Conservation (phyloP, 1,140 invertebrate genomes). For the Pantala flavescens region DNA sequence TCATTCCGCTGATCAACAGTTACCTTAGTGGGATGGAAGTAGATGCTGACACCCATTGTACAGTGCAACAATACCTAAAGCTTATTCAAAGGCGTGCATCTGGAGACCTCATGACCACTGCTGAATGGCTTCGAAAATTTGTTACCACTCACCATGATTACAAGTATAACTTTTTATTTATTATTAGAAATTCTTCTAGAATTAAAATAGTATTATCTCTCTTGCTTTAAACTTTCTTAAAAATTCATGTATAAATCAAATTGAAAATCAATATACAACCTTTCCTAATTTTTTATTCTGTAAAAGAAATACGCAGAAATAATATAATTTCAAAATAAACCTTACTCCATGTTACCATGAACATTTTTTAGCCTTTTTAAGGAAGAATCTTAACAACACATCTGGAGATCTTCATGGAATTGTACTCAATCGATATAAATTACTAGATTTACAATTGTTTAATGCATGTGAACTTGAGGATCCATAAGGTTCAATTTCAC, state of each 20-base stretch:
- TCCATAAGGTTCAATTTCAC: too few relatives aligned
- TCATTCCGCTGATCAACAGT: conserved; percentile 85
- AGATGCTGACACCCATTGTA: conserved; percentile 93
- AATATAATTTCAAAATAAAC: too few relatives aligned
- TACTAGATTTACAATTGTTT: too few relatives aligned
- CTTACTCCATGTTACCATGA: too few relatives aligned
- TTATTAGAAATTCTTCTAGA: neutral
- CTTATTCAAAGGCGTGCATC: conserved; percentile 84
- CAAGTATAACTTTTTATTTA: conserved; percentile 44
- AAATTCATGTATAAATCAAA: neutral
- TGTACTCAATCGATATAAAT: too few relatives aligned
- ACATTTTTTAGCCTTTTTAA: too few relatives aligned
- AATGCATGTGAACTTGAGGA: too few relatives aligned
- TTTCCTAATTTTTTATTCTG: too few relatives aligned
- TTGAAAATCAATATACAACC: too few relatives aligned
- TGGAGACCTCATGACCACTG: conserved; percentile 76
- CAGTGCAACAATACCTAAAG: conserved; percentile 91
- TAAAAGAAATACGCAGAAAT: too few relatives aligned
- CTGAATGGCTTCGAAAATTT: conserved; percentile 86
- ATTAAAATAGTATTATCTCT: neutral
- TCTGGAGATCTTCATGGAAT: too few relatives aligned
- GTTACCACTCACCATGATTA: conserved; percentile 83
- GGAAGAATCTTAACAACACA: too few relatives aligned
- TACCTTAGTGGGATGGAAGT: conserved; percentile 90
- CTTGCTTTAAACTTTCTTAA: neutral